These are phyloP conservation scores for Neoascia interrupta DNA, from an alignment of 2,888 invertebrate species.

Conservation along the genomic window DNA sequence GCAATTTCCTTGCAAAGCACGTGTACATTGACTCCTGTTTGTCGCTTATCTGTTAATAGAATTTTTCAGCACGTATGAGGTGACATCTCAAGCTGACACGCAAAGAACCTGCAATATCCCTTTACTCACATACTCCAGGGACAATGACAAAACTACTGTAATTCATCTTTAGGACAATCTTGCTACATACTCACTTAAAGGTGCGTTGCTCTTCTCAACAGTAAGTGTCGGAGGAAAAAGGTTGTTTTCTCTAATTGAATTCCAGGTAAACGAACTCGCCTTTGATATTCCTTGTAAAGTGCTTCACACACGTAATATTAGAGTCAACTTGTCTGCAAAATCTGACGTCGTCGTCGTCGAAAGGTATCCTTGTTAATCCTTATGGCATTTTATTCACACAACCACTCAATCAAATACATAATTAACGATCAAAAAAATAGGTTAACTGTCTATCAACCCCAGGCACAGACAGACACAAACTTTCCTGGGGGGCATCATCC, in stretches of 20 bases:
- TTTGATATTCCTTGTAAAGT: too few species aligned
- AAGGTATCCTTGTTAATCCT: conserved; percentile 38
- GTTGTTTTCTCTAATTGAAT: too few species aligned
- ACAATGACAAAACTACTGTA: neutral
- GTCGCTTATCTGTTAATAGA: conserved; percentile 28
- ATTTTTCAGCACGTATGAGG: conserved; percentile 54
- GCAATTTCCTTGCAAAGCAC: too few species aligned
- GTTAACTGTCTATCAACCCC: conserved; percentile 31
- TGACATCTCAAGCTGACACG: conserved; percentile 25
- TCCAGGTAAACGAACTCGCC: too few species aligned
- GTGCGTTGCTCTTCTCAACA: conserved; percentile 1
- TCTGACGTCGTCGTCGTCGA: too few species aligned
- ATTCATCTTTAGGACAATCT: neutral
- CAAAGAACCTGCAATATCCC: conserved; percentile 1
- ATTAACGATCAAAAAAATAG: conserved; percentile 4
- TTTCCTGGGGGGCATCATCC: conserved; percentile 1
- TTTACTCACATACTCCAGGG: neutral
- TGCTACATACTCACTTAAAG: conserved; percentile 41
- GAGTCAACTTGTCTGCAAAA: conserved; percentile 19
- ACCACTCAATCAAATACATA: conserved; percentile 38
- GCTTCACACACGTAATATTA: conserved; percentile 32
- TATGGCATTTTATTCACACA: conserved; percentile 21
- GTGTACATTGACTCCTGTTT: conserved; percentile 15
- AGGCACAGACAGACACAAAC: conserved; percentile 34
- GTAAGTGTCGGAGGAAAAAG: too few species aligned